Percentiles rank a stretch among this genome's conserved stretches.
Evolutionary conservation across 2,888 invertebrate species (phyloP).

Genomic region (Polyommatus icarus): DNA sequence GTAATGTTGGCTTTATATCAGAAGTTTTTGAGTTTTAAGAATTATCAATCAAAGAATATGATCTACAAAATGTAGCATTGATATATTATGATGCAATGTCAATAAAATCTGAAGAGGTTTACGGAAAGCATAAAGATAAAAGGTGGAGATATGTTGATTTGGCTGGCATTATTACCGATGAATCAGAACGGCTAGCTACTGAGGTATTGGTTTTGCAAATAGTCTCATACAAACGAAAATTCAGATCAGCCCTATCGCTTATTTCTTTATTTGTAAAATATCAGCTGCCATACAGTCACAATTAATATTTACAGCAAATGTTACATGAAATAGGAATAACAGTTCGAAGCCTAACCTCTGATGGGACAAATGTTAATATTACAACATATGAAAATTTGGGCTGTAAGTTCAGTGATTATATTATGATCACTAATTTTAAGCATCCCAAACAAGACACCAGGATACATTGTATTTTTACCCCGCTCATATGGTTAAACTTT

Average conservation of each 20-base stretch:
- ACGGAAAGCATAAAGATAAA: conserved; percentile 28
- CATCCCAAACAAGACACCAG: not conserved
- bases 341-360: not conserved
- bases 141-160: conserved; percentile 22
- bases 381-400: not conserved
- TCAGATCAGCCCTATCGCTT: conserved; percentile 7
- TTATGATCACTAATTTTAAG: not conserved
- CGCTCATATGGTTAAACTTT: conserved; percentile 11
- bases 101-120: conserved; percentile 26
- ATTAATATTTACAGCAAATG: conserved; percentile 24
- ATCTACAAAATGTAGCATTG: conserved; percentile 30
- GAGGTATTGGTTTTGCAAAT: conserved; percentile 33
- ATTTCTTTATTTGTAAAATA: conserved; percentile 32
- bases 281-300: conserved; percentile 29
- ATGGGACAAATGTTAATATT: not conserved
- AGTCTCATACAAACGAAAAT: conserved; percentile 28
- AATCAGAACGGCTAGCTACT: conserved; percentile 27
- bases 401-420: not conserved
- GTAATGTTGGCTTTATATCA: conserved; percentile 30
- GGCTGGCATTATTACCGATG: conserved; percentile 4
- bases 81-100: conserved; percentile 32
- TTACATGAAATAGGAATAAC: not conserved
- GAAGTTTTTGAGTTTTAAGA: conserved; percentile 32
- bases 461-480: not conserved
- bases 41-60: conserved; percentile 27